Percentiles rank a stretch among this genome's conserved stretches.
Evolutionary conservation across 2,113 vertebrate genomes (phyloP).

Genomic region (Chiloscyllium plagiosum): DNA sequence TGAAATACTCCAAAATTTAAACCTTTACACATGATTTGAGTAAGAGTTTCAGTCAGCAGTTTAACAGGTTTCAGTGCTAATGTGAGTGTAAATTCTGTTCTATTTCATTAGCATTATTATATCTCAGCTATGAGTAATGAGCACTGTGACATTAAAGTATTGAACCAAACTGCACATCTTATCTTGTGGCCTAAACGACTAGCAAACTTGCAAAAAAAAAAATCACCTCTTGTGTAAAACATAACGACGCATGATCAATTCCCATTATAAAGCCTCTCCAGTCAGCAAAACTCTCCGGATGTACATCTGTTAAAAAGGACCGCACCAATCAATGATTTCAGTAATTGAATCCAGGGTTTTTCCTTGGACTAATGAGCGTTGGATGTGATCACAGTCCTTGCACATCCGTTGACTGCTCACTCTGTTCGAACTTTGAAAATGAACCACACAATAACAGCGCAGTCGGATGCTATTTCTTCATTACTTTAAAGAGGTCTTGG

Average conservation of each 20-base stretch:
- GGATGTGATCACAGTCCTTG: background rate
- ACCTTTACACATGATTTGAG: background rate
- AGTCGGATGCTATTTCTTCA: background rate
- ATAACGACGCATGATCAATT: background rate
- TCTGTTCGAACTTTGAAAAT: background rate
- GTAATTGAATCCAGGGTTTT: slow-evolving; percentile 32
- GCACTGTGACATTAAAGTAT: background rate
- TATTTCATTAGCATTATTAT: slow-evolving; percentile 12
- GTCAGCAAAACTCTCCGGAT: slow-evolving; percentile 23
- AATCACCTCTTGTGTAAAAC: slow-evolving; percentile 11
- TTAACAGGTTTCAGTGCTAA: background rate
- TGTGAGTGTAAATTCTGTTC: background rate
- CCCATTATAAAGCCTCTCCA: slow-evolving; percentile 23
- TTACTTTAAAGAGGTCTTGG: background rate
- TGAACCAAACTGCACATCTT: background rate
- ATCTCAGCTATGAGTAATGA: background rate
- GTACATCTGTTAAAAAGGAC: background rate
- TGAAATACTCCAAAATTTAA: background rate
- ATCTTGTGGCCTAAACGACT: background rate
- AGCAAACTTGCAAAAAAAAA: background rate
- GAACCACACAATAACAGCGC: background rate
- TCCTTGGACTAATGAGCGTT: background rate
- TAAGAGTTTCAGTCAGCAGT: background rate
- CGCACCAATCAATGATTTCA: slow-evolving; percentile 1
- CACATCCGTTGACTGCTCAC: background rate